Conservation (phyloP, 2,888 invertebrate species). For the Pogonocherus hispidulus region DNA sequence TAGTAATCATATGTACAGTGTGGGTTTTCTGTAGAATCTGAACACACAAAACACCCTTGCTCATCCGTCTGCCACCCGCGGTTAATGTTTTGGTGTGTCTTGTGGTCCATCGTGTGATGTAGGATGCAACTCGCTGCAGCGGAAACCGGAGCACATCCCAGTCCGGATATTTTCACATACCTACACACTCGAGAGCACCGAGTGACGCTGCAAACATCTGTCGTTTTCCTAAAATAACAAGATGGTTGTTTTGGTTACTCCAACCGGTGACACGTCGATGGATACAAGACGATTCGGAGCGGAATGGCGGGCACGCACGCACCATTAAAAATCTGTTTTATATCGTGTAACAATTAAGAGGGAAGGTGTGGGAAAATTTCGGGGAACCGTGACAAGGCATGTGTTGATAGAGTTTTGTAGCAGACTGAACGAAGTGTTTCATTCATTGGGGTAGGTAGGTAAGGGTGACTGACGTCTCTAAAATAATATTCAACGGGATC, state of each 20-base stretch:
- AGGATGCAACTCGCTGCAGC: neutral
- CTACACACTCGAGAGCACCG: constrained; percentile 20
- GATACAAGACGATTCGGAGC: constrained; percentile 19
- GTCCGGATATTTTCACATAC: constrained; percentile 32
- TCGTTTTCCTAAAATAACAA: constrained; percentile 50
- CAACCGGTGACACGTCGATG: constrained; percentile 30
- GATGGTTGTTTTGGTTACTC: constrained; percentile 50
- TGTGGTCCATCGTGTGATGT: constrained; percentile 1
- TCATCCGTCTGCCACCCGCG: too few relatives aligned
- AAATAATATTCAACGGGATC: neutral
- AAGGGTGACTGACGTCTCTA: neutral
- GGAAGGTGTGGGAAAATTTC: constrained; percentile 27
- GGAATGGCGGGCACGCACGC: constrained; percentile 22
- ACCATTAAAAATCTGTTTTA: constrained; percentile 32
- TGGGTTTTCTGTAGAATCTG: too few relatives aligned
- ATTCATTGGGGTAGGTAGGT: neutral
- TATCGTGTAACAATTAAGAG: constrained; percentile 32
- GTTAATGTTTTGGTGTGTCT: constrained; percentile 7
- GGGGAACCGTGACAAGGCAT: neutral
- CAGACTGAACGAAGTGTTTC: constrained; percentile 5
- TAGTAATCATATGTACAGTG: too few relatives aligned
- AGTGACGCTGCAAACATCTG: constrained; percentile 48
- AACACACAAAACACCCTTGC: too few relatives aligned
- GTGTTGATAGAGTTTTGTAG: constrained; percentile 20
- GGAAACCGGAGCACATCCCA: constrained; percentile 23